Conservation (phyloP, 2,797 vertebrate species). For the Sardinella longiceps region DNA sequence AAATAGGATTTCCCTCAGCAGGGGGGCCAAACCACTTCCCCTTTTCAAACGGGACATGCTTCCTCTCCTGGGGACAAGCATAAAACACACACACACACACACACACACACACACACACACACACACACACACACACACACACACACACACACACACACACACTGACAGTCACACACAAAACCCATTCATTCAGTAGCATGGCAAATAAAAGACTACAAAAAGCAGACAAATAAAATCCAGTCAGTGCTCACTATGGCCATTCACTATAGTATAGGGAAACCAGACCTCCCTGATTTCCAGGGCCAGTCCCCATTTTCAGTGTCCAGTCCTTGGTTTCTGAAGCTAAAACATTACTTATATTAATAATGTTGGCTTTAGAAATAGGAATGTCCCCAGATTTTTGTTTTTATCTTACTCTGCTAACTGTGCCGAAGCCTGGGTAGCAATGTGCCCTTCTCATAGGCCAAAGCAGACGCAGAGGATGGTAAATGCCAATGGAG, state of each 20-base stretch:
- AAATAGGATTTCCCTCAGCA: slow-evolving; percentile 60
- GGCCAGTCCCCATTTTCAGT: too few species aligned
- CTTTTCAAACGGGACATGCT: slow-evolving; percentile 47
- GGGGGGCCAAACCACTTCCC: slow-evolving; percentile 46
- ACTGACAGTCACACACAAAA: not conserved
- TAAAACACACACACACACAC: slow-evolving; percentile 6
- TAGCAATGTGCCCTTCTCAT: slow-evolving; percentile 42
- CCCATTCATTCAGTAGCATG: not conserved
- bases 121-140: not conserved
- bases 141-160: slow-evolving; percentile 9
- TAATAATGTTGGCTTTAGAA: too few species aligned
- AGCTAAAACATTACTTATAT: too few species aligned
- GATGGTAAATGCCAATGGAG: not conserved
- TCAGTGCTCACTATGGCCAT: slow-evolving; percentile 16
- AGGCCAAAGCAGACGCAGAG: not conserved
- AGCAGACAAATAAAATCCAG: slow-evolving; percentile 57
- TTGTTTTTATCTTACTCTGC: too few species aligned
- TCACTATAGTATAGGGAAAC: too few species aligned
- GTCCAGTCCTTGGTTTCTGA: too few species aligned
- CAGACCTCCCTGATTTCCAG: too few species aligned
- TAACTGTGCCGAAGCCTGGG: not conserved
- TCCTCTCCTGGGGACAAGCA: slow-evolving; percentile 38
- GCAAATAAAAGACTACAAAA: slow-evolving; percentile 46
- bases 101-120: not conserved
- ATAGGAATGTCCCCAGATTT: too few species aligned